These are phyloP conservation scores for Drosophila azteca DNA, from an alignment of 1,140 invertebrate genomes.

Conservation along the genomic window DNA sequence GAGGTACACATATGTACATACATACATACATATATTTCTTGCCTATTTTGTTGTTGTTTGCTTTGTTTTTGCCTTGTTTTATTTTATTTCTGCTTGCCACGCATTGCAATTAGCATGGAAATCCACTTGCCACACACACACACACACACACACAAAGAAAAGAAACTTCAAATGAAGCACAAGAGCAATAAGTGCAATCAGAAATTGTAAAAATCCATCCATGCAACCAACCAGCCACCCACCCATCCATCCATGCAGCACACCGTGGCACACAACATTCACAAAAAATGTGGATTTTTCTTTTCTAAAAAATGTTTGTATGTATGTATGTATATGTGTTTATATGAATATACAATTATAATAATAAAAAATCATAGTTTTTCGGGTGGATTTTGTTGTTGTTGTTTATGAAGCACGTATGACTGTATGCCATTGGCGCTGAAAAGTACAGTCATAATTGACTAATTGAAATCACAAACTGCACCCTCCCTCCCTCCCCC, in stretches of 20 bases:
- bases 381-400: background rate
- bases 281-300: conserved; percentile 13
- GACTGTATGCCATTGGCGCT: background rate
- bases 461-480: conserved; percentile 37
- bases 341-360: conserved; percentile 13
- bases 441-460: conserved; percentile 25
- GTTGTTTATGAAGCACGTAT: conserved; percentile 37
- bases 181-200: conserved; percentile 40
- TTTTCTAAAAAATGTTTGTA: conserved; percentile 8
- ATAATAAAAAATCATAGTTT: no score
- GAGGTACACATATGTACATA: background rate
- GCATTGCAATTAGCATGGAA: conserved; percentile 70
- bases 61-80: conserved; percentile 13
- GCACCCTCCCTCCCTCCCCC: no score
- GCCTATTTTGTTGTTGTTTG: background rate
- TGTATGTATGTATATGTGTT: no score
- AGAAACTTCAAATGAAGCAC: background rate
- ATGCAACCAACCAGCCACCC: background rate
- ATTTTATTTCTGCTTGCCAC: conserved; percentile 35
- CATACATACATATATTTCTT: no score
- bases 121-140: conserved; percentile 52
- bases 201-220: conserved; percentile 23
- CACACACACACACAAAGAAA: background rate
- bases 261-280: background rate
- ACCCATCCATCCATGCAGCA: background rate